Base-by-base conservation (phyloP, 2,797 vertebrate species). In the Alectoris magna region DNA sequence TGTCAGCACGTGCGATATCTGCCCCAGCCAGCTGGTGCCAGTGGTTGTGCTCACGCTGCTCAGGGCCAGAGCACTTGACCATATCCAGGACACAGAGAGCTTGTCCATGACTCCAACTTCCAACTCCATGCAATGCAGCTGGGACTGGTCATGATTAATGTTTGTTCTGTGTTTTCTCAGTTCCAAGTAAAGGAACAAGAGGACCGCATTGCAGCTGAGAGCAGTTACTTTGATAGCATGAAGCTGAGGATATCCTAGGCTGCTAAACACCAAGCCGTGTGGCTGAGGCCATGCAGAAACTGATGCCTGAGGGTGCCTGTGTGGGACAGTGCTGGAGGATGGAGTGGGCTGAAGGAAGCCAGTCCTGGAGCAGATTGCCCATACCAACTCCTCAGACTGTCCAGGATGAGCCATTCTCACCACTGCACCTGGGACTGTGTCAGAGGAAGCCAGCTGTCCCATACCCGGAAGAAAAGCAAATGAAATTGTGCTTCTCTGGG, bases 191-290 rank as follows among this genome's bases (percentile, higher is more conserved):
- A 87, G 60, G 29, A 82, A 41, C 15, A 9, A 46, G 27, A 60
- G 11, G 5, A 14, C n/a, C 69, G 26, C 0, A 0, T 38, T 1
- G 2, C 77, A 91, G 31, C 14, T 8, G n/a, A 26, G 11, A 53
- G 36, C 64, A 80, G 4, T 12, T 44, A n/a, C 9, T 81, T 78
- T 13, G 8, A 22, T 10, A 34, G 27, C 0, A 0, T 10, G 51
- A 75, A 73, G 26, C 31, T n/a, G 58, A 80, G 55, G 53, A 39
- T 46, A 48, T 21, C 46, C 49, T 62, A 69, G 26, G 62, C 26
- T 83, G 26, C 2, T 9, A 34, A 36, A 26, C 19, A 34, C 22
- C 38, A 53, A 1, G 4, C 0, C 0, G 0, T 29, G 56, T 7
- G 5, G 16, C 14, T 56, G 22, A 88, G 29, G 9, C 41, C 68